phyloP scores from a whole-genome alignment of 2,888 invertebrate genomes.

The Amiota mariae region DNA sequence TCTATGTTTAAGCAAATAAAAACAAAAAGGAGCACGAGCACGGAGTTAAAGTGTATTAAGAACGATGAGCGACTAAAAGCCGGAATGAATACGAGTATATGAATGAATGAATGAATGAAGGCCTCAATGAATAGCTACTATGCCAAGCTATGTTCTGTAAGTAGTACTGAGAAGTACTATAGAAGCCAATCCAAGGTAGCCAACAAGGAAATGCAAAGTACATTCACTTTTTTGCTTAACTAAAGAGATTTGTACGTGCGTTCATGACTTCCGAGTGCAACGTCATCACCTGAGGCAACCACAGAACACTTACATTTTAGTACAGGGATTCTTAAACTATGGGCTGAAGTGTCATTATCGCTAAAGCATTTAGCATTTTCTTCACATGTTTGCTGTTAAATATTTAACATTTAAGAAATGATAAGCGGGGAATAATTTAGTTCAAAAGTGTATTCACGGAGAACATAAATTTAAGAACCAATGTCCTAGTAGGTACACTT shows the following conservation, averaged over 20 bases:
- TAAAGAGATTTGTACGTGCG: neutral
- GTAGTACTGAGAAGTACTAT: neutral
- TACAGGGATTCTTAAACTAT: no score
- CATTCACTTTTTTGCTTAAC: constrained; percentile 60
- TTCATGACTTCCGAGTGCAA: constrained; percentile 67
- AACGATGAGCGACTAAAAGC: neutral
- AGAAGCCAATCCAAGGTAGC: constrained; percentile 57
- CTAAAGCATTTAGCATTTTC: no score
- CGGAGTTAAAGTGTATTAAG: constrained; percentile 31
- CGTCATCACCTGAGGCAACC: constrained; percentile 52
- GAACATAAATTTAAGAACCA: no score
- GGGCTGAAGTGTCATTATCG: neutral
- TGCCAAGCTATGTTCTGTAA: no score
- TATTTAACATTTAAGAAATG: no score
- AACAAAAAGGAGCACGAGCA: constrained; percentile 44
- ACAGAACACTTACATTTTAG: constrained; percentile 9
- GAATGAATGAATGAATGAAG: constrained; percentile 4
- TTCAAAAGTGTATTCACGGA: no score
- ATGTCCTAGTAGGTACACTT: neutral
- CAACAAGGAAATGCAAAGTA: constrained; percentile 65
- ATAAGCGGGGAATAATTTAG: no score
- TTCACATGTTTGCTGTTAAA: no score
- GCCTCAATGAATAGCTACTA: constrained; percentile 4
- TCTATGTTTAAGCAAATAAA: neutral
- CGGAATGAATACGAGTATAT: neutral